A percentile compares a stretch with the other conserved stretches of the same genome.
These are phyloP conservation scores for Neogobius melanostomus DNA, from an alignment of 2,113 vertebrate species.

Conservation along the genomic window DNA sequence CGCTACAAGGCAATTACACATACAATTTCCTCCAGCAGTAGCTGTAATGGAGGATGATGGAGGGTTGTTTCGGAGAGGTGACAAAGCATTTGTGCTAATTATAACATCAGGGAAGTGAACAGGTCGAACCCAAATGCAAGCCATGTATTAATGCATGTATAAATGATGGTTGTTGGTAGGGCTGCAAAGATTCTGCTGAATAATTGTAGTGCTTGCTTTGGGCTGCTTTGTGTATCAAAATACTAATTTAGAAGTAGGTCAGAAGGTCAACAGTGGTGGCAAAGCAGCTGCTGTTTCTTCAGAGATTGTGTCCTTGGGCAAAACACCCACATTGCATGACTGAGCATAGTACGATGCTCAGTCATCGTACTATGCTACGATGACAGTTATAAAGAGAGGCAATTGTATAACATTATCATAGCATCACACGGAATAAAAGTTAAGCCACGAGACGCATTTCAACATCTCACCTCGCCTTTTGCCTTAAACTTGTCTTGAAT, in stretches of 20 bases:
- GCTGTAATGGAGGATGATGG: slow-evolving; percentile 31
- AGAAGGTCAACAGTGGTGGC: neutral
- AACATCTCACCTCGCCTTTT: no score
- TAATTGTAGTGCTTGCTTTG: neutral
- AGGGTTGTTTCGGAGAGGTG: slow-evolving; percentile 6
- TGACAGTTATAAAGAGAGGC: no score
- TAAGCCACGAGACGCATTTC: no score
- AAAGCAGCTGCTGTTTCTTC: neutral
- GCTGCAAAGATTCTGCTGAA: neutral
- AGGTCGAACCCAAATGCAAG: neutral
- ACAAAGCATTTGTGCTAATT: slow-evolving; percentile 5
- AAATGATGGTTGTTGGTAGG: neutral
- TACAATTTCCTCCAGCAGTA: slow-evolving; percentile 46
- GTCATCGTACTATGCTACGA: no score
- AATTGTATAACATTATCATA: no score
- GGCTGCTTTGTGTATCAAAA: neutral
- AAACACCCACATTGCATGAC: no score
- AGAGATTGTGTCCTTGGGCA: no score
- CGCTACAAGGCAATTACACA: slow-evolving; percentile 64
- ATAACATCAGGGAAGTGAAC: neutral
- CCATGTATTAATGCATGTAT: slow-evolving; percentile 9
- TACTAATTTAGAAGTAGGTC: neutral
- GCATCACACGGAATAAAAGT: no score
- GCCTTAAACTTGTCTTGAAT: no score
- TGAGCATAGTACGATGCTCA: no score